Evolutionary conservation across 2,797 vertebrate genomes (phyloP).

Genomic region (Semaprochilodus insignis): DNA sequence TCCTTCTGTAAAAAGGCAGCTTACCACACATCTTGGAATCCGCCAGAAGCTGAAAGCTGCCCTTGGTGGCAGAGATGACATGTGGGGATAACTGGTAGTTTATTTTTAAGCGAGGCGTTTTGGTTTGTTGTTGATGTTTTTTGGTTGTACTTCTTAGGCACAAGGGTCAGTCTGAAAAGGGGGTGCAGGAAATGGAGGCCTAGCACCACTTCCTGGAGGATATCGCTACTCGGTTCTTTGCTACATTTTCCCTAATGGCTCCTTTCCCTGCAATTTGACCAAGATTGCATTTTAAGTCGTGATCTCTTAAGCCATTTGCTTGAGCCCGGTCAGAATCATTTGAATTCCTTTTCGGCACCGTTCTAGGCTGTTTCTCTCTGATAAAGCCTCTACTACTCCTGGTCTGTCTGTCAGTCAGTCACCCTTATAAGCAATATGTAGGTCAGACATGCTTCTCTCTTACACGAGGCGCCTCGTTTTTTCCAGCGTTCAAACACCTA

Average conservation of each 20-base stretch:
- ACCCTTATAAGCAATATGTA: conserved; percentile 29
- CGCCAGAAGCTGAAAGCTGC: background rate
- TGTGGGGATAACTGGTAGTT: conserved; percentile 1
- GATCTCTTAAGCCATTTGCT: conserved; percentile 32
- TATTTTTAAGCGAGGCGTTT: conserved; percentile 14
- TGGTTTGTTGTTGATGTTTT: conserved; percentile 17
- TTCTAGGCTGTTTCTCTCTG: conserved; percentile 28
- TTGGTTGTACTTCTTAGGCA: conserved; percentile 21
- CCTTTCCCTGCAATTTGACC: conserved; percentile 14
- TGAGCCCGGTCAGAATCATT: conserved; percentile 31
- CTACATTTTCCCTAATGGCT: conserved; percentile 21
- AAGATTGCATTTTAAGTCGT: conserved; percentile 27
- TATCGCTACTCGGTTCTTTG: conserved; percentile 24
- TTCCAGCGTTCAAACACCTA: background rate
- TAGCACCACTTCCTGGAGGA: conserved; percentile 25
- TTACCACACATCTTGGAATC: conserved; percentile 4
- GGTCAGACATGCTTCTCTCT: conserved; percentile 23
- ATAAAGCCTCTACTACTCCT: conserved; percentile 23
- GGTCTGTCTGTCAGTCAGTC: conserved; percentile 34
- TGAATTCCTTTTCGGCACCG: conserved; percentile 26
- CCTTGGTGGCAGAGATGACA: background rate
- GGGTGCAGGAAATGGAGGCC: background rate
- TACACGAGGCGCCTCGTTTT: conserved; percentile 5
- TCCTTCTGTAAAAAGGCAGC: conserved; percentile 21
- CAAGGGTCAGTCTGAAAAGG: conserved; percentile 13